A percentile compares a stretch with the other conserved stretches of the same genome.
These are phyloP conservation scores for Meandrina meandrites DNA, from an alignment of 92 coral and sea anemone genomes.

Conservation along the genomic window DNA sequence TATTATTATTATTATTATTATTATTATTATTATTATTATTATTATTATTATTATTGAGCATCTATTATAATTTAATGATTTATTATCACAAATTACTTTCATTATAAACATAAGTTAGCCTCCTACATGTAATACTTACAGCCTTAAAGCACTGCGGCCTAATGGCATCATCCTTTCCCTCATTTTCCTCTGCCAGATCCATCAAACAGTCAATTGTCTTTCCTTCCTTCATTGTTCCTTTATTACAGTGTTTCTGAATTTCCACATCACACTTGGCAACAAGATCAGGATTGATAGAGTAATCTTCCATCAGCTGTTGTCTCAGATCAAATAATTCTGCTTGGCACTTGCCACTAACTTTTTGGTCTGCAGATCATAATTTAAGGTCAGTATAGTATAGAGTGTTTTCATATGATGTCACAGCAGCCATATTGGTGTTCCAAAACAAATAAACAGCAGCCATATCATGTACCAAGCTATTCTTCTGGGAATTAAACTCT, in stretches of 20 bases:
- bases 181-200: constrained; percentile 81
- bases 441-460: too few species aligned
- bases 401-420: too few species aligned
- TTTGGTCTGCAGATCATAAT: constrained; percentile 51
- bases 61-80: too few species aligned
- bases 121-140: constrained; percentile 52
- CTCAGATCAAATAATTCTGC: constrained; percentile 82
- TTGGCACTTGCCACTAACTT: constrained; percentile 81
- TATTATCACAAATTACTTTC: too few species aligned
- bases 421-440: too few species aligned
- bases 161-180: constrained; percentile 32
- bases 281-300: constrained; percentile 86
- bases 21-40: too few species aligned
- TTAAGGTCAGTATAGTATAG: too few species aligned
- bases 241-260: constrained; percentile 61
- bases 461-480: too few species aligned
- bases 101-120: too few species aligned
- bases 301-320: constrained; percentile 92
- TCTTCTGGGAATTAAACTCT: too few species aligned
- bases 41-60: too few species aligned
- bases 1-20: too few species aligned
- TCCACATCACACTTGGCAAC: constrained; percentile 84
- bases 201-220: constrained; percentile 94
- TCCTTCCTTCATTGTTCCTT: constrained; percentile 72
- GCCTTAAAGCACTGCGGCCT: constrained; percentile 73